These are phyloP conservation scores for Volucella inanis DNA, from an alignment of 2,888 invertebrate genomes.

Conservation along the genomic window DNA sequence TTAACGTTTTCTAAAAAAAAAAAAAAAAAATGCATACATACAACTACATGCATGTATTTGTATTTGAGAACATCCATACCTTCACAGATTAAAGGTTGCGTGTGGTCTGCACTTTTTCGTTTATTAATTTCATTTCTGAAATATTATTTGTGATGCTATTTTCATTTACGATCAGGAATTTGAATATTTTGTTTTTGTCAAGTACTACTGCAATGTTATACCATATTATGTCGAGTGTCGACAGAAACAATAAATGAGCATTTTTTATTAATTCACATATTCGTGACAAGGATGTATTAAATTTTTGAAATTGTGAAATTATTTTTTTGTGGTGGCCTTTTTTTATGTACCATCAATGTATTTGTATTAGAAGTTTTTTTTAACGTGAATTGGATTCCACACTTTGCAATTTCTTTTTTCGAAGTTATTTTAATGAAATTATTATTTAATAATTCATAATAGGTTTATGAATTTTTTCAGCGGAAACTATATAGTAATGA, in stretches of 20 bases:
- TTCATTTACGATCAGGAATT: neutral
- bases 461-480: too few relatives aligned
- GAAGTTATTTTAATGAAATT: too few relatives aligned
- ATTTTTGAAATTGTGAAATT: neutral
- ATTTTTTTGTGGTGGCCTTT: neutral
- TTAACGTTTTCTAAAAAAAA: neutral
- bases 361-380: too few relatives aligned
- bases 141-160: neutral
- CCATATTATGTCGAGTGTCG: neutral
- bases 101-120: constrained; percentile 2
- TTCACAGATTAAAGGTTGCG: constrained; percentile 1
- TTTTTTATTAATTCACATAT: neutral
- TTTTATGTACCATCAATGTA: neutral
- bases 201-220: neutral
- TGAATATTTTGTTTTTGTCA: too few relatives aligned
- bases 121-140: constrained; percentile 6
- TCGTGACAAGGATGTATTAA: constrained; percentile 4
- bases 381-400: too few relatives aligned
- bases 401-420: too few relatives aligned
- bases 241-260: too few relatives aligned
- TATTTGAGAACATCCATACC: too few relatives aligned
- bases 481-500: too few relatives aligned
- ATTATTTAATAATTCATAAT: too few relatives aligned
- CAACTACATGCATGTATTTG: neutral
- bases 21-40: neutral